Conservation (phyloP, 2,797 vertebrate species). For the Schizopygopsis pylzovi region DNA sequence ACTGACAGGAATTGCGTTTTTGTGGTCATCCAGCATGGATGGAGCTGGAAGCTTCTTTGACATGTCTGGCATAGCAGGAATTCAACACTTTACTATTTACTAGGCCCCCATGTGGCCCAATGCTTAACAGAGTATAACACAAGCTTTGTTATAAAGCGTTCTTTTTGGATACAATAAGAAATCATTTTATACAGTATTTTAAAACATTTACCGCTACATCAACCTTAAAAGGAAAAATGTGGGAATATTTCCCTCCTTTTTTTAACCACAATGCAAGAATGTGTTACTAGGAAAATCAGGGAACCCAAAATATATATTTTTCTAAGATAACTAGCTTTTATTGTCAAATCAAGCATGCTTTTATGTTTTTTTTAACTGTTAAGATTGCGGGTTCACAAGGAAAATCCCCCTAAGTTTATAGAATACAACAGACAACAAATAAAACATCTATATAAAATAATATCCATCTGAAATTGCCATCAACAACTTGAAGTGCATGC, state of each 20-base stretch:
- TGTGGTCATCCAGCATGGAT: conserved; percentile 30
- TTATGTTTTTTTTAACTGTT: conserved; percentile 45
- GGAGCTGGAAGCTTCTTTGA: conserved; percentile 71
- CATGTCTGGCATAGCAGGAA: conserved; percentile 78
- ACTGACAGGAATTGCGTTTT: conserved; percentile 21
- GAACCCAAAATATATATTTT: background rate
- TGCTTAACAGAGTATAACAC: conserved; percentile 35
- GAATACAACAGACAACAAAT: conserved; percentile 91
- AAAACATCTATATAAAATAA: conserved; percentile 89
- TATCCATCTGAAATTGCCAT: conserved; percentile 83
- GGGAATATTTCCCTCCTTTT: background rate
- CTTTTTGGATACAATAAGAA: background rate
- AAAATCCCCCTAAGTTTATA: conserved; percentile 74
- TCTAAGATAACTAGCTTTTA: conserved; percentile 53
- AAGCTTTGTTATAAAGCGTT: conserved; percentile 26
- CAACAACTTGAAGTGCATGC: conserved; percentile 93
- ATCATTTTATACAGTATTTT: background rate
- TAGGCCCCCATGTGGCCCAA: conserved; percentile 67
- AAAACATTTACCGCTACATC: conserved; percentile 15
- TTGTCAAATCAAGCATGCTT: conserved; percentile 62
- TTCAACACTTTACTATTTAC: conserved; percentile 77
- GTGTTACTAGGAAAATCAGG: conserved; percentile 38
- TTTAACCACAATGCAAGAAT: conserved; percentile 13
- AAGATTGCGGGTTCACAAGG: conserved; percentile 66
- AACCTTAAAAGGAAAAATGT: background rate